Evolutionary conservation across 2,797 vertebrate genomes (phyloP), one percentile per base, ranked within the genome.

Genomic region (Poeciliopsis turneri): DNA sequence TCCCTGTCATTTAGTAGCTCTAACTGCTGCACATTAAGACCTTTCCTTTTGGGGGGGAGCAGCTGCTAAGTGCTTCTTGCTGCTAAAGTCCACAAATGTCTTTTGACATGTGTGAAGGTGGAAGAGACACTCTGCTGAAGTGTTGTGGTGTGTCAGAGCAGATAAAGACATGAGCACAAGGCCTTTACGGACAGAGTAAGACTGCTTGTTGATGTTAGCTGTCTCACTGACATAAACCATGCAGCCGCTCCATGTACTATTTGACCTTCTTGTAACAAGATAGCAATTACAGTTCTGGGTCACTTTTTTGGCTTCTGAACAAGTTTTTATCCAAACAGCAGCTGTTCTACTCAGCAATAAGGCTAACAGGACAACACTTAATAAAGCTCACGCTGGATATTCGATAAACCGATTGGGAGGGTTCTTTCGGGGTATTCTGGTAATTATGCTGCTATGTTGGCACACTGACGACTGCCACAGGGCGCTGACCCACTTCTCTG

Each of bases 401-500:
- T 76, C 80, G 84, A 45, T 70, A 28, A 70, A 28, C 12, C 25
- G 11, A 13, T 69, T 69, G 23, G 39, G 36, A 41, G 15, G 41
- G 25, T 16, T 70, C 41, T 28, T 45, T 46, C n/a, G 2, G 68
- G 68, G 43, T 49, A 7, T 61, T 79, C 53, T 82, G 68, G 68
- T 84, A 49, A 75, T 81, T 71, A 66, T 9, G 45, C 51, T 64
- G 75, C 82, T 47, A 10, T 73, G 77, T 15, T 80, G 79, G 78
- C 82, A 69, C 51, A 64, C 77, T 70, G 81, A 51, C 47, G 49
- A 2, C 53, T 20, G 78, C 89, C 88, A 45, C 23, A 18, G 74
- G 89, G 80, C 78, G 1, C 64, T 92, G 94, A 90, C 93, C 93
- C 86, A 93, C 83, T 92, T 94, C 88, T 78, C 76, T 30, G 18